Base-by-base conservation (phyloP, 2,888 invertebrate genomes). In the Tenthredo livida region DNA sequence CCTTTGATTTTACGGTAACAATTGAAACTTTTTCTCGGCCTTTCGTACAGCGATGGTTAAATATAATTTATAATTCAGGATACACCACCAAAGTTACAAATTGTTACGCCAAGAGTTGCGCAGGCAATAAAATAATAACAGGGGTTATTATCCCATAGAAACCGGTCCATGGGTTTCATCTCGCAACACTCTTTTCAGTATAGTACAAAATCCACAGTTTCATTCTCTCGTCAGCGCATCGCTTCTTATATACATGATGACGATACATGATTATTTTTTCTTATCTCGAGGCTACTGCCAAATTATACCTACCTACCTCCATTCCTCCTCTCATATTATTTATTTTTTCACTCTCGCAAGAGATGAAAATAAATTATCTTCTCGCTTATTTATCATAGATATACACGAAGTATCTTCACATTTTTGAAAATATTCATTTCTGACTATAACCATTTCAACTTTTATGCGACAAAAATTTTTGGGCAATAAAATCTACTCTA, bases 281-380 rank as follows among this genome's bases (percentile, higher is more conserved):
- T 50, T 77, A 50, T 77, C 77, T 50, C n/a, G 17, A 54, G 17
- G 77, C 77, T 77, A 77, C 77, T 77, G 54, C 50, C 77, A 77
- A 77, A 77, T 77, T 77, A 77, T 33, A 77, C 50, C 77, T 77
- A n/a, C 47, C 54, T 33, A 77, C 50, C 77, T 77, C 33, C 47
- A 17, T 33, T 50, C 75, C n/a, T 50, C 54, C 33, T 29, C 33
- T 29, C 21, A 43, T 73, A 21, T 73, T 54, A 77, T 77, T 77
- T 33, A 77, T 77, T 77, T 54, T 50, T 54, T 77, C 12, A 21
- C 9, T n/a, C 5, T 21, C 73, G 10, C 1, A 33, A 43, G 37
- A 21, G 33, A 73, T 43, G 61, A 12, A 21, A 17, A 10, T 47
- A 21, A 17, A 10, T 15, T 47, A 15, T 43, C 47, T 75, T 75